Evolutionary conservation across 2,797 vertebrate genomes (phyloP), one percentile per base, ranked within the genome.

Genomic region (Uromys caudimaculatus): DNA sequence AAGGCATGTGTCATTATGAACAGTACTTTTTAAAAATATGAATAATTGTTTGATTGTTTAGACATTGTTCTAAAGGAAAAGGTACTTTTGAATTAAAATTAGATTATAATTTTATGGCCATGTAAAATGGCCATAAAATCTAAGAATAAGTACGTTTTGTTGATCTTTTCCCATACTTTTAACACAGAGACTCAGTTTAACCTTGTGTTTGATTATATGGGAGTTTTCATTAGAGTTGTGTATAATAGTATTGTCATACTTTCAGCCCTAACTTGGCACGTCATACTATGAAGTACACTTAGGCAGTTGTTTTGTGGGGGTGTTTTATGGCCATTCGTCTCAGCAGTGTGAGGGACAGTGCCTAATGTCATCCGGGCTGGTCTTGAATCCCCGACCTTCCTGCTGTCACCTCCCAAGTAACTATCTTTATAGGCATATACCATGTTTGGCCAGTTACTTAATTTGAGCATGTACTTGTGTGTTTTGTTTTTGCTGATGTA

Each of bases 51-150:
- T n/a, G 78, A 12, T 67, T 81, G 85, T 95, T 92, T 76, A 79
- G 73, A 77, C 75, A 90, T 83, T 5, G 21, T 93, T 95, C 91
- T 92, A 90, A 95, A 84, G 94, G 29, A 54, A 87, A 90, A 89
- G 32, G 1, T 86, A 67, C 44, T 29, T 95, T 94, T 89, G 69
- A 91, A 62, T 90, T 96, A 82, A 90, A n/a, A 41, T 94, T 95
- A 79, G n/a, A n/a, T 91, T 94, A 4, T 87, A 94, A 77, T 95
- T 92, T 90, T 38, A 84, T 69, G 32, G 64, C 78, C 2, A 6
- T 44, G 54, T 76, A 84, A 52, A 92, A 93, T 90, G n/a, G 3
- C 75, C 97, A n/a, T 82, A 86, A 94, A 88, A 91, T 94, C 16
- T 90, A 91, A 77, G 89, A 92, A 94, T 83, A 6, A 6, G 44